phyloP scores from a whole-genome alignment of 2,888 invertebrate genomes.

The Orthosia gothica region DNA sequence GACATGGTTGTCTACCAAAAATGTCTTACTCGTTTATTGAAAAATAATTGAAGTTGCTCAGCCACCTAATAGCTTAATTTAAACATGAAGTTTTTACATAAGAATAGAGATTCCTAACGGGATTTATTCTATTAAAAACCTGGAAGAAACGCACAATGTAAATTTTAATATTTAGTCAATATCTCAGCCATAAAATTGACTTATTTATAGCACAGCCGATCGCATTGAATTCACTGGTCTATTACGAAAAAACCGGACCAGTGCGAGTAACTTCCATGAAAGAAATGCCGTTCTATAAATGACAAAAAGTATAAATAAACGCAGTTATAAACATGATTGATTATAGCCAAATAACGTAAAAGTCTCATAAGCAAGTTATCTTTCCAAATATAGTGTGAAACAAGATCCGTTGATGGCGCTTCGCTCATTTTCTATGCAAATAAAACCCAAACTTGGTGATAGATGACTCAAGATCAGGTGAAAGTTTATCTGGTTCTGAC shows the following conservation, averaged over 20 bases:
- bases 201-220: slow-evolving; percentile 42
- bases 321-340: slow-evolving; percentile 46
- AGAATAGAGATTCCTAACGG: slow-evolving; percentile 36
- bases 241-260: slow-evolving; percentile 43
- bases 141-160: slow-evolving; percentile 17
- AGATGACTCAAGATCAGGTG: slow-evolving; percentile 17
- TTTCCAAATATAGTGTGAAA: slow-evolving; percentile 40
- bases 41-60: slow-evolving; percentile 3
- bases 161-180: slow-evolving; percentile 45
- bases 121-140: slow-evolving; percentile 25
- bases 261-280: neutral
- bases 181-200: slow-evolving; percentile 41
- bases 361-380: slow-evolving; percentile 26
- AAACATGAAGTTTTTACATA: slow-evolving; percentile 25
- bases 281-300: slow-evolving; percentile 25
- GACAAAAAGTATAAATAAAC: slow-evolving; percentile 39
- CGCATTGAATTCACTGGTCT: slow-evolving; percentile 22
- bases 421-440: slow-evolving; percentile 50
- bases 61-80: slow-evolving; percentile 23
- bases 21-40: slow-evolving; percentile 5
- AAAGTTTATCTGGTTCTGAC: slow-evolving; percentile 46
- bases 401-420: slow-evolving; percentile 25
- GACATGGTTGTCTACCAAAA: neutral
- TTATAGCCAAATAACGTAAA: slow-evolving; percentile 34
- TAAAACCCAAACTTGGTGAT: slow-evolving; percentile 38